Evolutionary conservation across 53 echinoderm and acorn worm species (phyloP), one percentile per base, ranked within the genome.

Genomic region (Luidia sarsii): DNA sequence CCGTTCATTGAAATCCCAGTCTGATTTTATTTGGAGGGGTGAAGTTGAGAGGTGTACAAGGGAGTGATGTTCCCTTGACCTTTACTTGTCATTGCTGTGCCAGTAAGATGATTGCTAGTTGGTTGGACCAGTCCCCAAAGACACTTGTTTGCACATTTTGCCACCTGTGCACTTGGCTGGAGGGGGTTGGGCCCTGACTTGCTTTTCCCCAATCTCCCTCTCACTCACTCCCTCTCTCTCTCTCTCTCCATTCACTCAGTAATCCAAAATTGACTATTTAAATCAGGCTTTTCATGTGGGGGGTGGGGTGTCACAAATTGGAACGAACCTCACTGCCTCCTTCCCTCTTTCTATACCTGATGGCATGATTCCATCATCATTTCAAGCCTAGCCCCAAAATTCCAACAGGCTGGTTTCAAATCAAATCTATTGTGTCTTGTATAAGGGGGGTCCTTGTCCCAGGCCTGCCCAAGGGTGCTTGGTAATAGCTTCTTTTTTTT

Each of bases 401-500:
- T 55, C 38, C 41, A 56, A 39, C 38, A 72, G 56, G 38, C 24
- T 55, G 41, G 31, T 72, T 72, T 37, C 4, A 20, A 38, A 72
- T 56, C 37, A 22, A 2, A 54, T 35, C 31, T 55, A 72, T 72
- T 72, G 38, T 57, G 37, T 8, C 23, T 19, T 54, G 55, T 72
- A 35, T 72, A 50, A 33, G 36, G 22, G 21, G 18, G 6, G 34
- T 21, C 35, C 65, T 65, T 35, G 39, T 65, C 33, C 25, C 36
- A 7, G 15, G 7, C 20, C 36, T 19, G 18, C 35, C 63, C 39
- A 54, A 22, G 39, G 56, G 72, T 56, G 24, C 6, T 41, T 41
- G 11, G 57, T 72, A 39, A 56, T 72, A 55, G 39, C 54, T 72
- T 72, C 39, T 57, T 38, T 55, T 39, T 72, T 72, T 11, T 55